These are phyloP conservation scores for Apomyelois bistriatella DNA, from an alignment of 2,888 invertebrate species.

Conservation along the genomic window DNA sequence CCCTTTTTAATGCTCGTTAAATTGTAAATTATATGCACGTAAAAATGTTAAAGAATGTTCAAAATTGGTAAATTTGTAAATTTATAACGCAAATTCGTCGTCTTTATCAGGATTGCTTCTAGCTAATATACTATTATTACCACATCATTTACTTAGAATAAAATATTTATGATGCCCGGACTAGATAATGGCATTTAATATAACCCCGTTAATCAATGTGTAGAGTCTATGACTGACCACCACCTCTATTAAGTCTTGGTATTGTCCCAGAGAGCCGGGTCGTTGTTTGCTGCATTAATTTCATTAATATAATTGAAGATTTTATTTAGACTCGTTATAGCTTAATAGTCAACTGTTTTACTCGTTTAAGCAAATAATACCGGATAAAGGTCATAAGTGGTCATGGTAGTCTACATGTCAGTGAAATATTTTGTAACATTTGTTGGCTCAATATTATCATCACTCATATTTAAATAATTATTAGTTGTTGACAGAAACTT, in stretches of 20 bases:
- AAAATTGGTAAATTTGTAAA: too few species aligned
- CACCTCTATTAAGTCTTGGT: not conserved
- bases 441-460: too few species aligned
- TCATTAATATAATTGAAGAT: slow-evolving; percentile 4
- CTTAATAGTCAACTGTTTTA: not conserved
- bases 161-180: not conserved
- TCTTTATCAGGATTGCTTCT: not conserved
- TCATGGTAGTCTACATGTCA: not conserved
- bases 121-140: not conserved
- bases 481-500: too few species aligned
- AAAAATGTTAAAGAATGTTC: too few species aligned
- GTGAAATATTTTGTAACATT: not conserved
- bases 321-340: slow-evolving; percentile 7
- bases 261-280: not conserved
- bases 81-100: too few species aligned
- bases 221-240: slow-evolving; percentile 1
- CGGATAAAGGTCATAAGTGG: not conserved
- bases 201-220: not conserved
- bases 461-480: too few species aligned
- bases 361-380: not conserved
- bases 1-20: too few species aligned
- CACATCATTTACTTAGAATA: not conserved
- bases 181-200: too few species aligned
- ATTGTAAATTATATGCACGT: too few species aligned
- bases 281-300: slow-evolving; percentile 3